Base-by-base conservation (phyloP, 1,140 invertebrate genomes). In the Drosophila truncata region DNA sequence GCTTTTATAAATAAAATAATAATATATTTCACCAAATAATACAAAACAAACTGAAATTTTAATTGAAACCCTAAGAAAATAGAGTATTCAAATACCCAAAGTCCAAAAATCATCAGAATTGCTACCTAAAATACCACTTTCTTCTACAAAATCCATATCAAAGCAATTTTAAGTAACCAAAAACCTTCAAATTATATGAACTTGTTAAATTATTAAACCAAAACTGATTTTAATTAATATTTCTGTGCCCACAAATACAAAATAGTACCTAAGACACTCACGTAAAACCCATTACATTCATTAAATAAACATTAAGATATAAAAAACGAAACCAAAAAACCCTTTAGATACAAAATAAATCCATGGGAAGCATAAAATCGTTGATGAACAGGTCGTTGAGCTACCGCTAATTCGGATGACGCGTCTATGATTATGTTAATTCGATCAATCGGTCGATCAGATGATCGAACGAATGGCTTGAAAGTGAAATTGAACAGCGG, bases 311-410 rank as follows among this genome's bases (percentile, higher is more conserved):
- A 27, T 44, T 58, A 72, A 37, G 37, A 58, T 62, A 59, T 10
- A 46, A 20, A 63, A 69, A 25, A 31, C 39, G 20, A 27, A 27
- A 41, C 18, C 39, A n/a, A 10, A 41, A 60, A 37, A n/a, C 69
- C n/a, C 33, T 50, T 50, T 23, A 42, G 61, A 72, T 54, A 20
- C 61, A 27, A 46, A 20, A 11, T 18, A 18, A 35, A 25, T 46
- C 46, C 39, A 55, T 23, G 23, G 35, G 6, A 33, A 29, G 25
- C 35, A 69, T 42, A 20, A 58, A 16, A 4, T n/a, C 23, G 23
- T n/a, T 54, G 46, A 67, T 80, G 47, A 80, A 46, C 62, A 41
- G 78, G 62, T 80, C 78, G 78, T 80, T 80, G 33, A 59, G 77
- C 77, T 80, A 74, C 71, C 71, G 71, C 71, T 74, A 73, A 74